Evolutionary conservation across 2,797 vertebrate species (phyloP), one percentile per base, ranked within the genome.

Genomic region (Adrianichthys oophorus): DNA sequence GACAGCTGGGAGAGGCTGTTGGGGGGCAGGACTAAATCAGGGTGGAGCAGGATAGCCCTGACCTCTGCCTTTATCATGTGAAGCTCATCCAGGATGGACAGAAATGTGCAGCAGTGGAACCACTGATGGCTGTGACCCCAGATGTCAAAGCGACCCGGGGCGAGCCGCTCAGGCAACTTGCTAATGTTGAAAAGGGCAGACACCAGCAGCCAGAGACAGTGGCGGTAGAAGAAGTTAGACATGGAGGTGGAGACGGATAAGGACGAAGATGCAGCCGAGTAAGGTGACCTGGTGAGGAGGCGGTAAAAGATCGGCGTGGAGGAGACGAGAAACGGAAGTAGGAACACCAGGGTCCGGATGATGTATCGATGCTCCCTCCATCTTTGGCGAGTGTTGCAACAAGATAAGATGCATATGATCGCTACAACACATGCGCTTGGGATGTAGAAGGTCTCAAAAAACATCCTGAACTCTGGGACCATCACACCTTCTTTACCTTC

Each of bases 41-140:
- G 80, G 49, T 75, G 73, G 24, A 91, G 86, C 46, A 92, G 70
- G 61, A 93, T 70, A 17, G 86, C 91, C 55, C 60, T 86, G 21
- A 93, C 77, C 77, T 94, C 92, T 0, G 82, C 85, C 62, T 89
- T 90, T 75, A 94, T 93, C 93, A 94, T 93, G 55, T 89, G 87
- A 4, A 94, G 87, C 41, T 94, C 93, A 0, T 94, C 92, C 1
- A 93, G 80, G 80, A 94, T 94, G 56, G 92, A 93, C 32, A 94
- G 48, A 52, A 93, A 94, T 0, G 92, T 93, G 85, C 90, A 95
- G 78, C 92, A 93, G 78, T 88, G 86, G 85, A 94, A 92, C 92
- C 92, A 93, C 68, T 94, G 93, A 80, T 93, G 92, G 68, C 93
- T 92, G 87, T 93, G 92, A 14, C 90, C 92, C 90, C 91, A 92